Evolutionary conservation across 2,113 vertebrate species (phyloP).

Genomic region (Sinocyclocheilus maitianheensis): DNA sequence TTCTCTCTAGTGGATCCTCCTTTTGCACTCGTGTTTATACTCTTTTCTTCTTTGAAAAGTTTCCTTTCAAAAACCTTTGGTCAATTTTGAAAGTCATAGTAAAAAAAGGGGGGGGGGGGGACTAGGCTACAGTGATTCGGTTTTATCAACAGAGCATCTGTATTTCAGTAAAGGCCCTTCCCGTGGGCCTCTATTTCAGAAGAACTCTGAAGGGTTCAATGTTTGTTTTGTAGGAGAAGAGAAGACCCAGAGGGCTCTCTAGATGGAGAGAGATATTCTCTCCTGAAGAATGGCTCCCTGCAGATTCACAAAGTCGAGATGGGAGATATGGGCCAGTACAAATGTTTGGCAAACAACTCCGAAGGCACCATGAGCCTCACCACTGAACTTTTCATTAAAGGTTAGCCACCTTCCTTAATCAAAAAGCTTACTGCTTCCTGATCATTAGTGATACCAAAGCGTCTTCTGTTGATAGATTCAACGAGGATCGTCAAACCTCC

Average conservation of each 20-base stretch:
- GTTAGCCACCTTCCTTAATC: conserved; percentile 64
- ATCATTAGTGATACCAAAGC: not conserved
- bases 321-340: conserved; percentile 83
- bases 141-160: conserved; percentile 40
- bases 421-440: not conserved
- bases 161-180: conserved; percentile 43
- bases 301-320: conserved; percentile 75
- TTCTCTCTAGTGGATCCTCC: not conserved
- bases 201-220: conserved; percentile 41
- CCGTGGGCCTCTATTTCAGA: conserved; percentile 39
- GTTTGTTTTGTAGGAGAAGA: conserved; percentile 75
- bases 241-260: conserved; percentile 72
- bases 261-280: conserved; percentile 63
- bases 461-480: conserved; percentile 73
- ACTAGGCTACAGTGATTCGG: conserved; percentile 15
- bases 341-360: conserved; percentile 81
- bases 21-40: conserved; percentile 29
- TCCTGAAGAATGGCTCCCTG: conserved; percentile 78
- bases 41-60: conserved; percentile 24
- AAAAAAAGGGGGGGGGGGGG: not conserved
- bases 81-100: conserved; percentile 33
- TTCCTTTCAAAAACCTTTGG: conserved; percentile 27
- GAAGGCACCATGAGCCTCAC: conserved; percentile 74
- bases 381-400: conserved; percentile 88
- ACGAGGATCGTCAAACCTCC: conserved; percentile 81